Base-by-base conservation (phyloP, 2,113 vertebrate species). In the Procavia capensis region DNA sequence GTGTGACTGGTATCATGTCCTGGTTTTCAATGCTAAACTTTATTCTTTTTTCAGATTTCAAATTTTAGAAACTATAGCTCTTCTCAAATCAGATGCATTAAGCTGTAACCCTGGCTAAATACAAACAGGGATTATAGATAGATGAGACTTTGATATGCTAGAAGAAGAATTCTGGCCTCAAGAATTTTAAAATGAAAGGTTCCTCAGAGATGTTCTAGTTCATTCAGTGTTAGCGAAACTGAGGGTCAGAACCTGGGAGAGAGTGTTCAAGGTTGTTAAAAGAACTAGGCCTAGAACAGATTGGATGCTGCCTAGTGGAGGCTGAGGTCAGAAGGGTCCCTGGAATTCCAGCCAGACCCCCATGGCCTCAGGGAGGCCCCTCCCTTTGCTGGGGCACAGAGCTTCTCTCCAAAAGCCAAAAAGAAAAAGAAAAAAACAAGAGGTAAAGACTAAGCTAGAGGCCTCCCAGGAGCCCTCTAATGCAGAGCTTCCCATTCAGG, bases 81-180 rank as follows among this genome's bases (percentile, higher is more conserved):
- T 84, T 92, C 90, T 84, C 43, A 88, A 93, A 94, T 66, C 39
- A 59, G 79, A 78, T 64, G 50, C 14, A 74, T 36, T 39, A 89
- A 86, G 43, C 64, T 41, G 29, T 43, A 79, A 86, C 14, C 27
- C 3, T 89, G n/a, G 41, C 25, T 87, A 57, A 83, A 63, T n/a
- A 83, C 36, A 83, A 72, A 70, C 13, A 90, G 59, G 64, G 72
- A 61, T 90, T 92, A 78, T 6, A 41, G 68, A 31, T 59, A 84
- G 85, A 9, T 5, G 43, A 85, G 19, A 80, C 22, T 91, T 94
- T n/a, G 22, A 41, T 45, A 47, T 72, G 93, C 63, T 76, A 80
- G 68, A 84, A 76, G 85, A 86, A 94, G 57, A 94, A 80, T n/a
- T 50, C 68, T 41, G 45, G 93, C 90, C 50, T 31, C 29, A 64